Base-by-base conservation (phyloP, 2,888 invertebrate genomes). In the Luffia ferchaultella region DNA sequence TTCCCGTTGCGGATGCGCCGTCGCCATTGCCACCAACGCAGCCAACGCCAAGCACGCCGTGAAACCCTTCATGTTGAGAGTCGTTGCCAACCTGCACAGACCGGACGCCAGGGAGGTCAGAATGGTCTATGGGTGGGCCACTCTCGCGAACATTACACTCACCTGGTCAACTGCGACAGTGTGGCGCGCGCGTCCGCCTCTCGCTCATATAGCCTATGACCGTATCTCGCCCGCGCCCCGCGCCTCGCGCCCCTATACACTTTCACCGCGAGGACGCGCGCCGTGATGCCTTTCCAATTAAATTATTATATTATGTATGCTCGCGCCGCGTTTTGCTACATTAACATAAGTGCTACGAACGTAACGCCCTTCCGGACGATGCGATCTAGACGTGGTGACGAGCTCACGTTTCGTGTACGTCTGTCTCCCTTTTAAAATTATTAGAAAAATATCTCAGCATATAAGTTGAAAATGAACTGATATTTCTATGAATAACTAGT, bases 1-100 rank as follows among this genome's bases (percentile, higher is more conserved):
- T 68, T 94, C 94, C 59, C 93, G 89, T 67, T 89, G 89, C 2
- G 91, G 92, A 50, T 84, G 87, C 16, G 89, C 89, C 15, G 74
- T 64, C 47, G 70, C 85, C 44, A 78, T 65, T 52, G 85, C 85
- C 61, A 86, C 75, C 57, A 85, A 59, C 56, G 79, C 73, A 61
- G 86, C 60, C 55, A 84, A 54, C 16, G 16, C 18, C 43, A 16
- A 5, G 43, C 43, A 42, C 43, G 43, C 43, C 3, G 17, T n/a
- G 3, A 42, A 12, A 12, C 30, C 30, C 12, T 12, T 3, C 30
- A 30, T 30, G 30, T 30, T 12, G 30, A 30, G 5, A 7, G 30
- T 30, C 5, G 12, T 30, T 30, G 30, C 12, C 3, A 30, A 7
- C 12, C 30, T 30, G 30, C 12, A 12, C 30, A 30, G 30, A 30